Evolutionary conservation across 2,797 vertebrate genomes (phyloP), one percentile per base, ranked within the genome.

Genomic region (Acanthis flammea): DNA sequence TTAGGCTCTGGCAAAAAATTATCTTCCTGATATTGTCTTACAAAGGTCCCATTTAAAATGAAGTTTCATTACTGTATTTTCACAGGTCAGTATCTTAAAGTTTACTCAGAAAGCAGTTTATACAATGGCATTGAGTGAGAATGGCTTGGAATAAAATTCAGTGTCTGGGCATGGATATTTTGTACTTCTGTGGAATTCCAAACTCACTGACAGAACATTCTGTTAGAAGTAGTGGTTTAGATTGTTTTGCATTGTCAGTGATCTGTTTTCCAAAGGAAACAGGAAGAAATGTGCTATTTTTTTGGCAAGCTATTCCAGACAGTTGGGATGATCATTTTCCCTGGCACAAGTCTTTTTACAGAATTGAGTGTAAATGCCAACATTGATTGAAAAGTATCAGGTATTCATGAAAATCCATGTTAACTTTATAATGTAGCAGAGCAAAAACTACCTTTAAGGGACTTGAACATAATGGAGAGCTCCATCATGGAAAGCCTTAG

Each of bases 251-350:
- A 14, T 81, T 73, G n/a, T 58, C 6, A 3, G 4, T 31, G 68
- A 24, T 65, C 57, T 0, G 0, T 94, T 92, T 92, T 91, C 87
- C 89, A 88, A 92, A 86, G 73, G 61, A 91, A 96, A 90, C 55
- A 81, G 51, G 47, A 89, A 87, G 44, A 93, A 58, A 80, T 86
- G 57, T 50, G 51, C 17, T 76, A n/a, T 91, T 83, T 88, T 44
- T 82, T 89, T 79, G 67, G 78, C 31, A 80, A 72, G 30, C 30
- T 79, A 51, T 95, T 94, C 66, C 78, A 88, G 95, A 58, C 63
- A 88, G 19, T 13, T 8, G 2, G 54, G 70, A 28, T 77, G 62
- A 84, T 79, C 35, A 37, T 55, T 93, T 96, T 89, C 39, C 55
- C 37, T 86, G 86, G 71, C 33, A 66, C 31, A 53, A 21, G 44